Percentiles rank a stretch among this genome's conserved stretches.
These are phyloP conservation scores for Coremacera marginata DNA, from an alignment of 2,888 invertebrate species.

Conservation along the genomic window DNA sequence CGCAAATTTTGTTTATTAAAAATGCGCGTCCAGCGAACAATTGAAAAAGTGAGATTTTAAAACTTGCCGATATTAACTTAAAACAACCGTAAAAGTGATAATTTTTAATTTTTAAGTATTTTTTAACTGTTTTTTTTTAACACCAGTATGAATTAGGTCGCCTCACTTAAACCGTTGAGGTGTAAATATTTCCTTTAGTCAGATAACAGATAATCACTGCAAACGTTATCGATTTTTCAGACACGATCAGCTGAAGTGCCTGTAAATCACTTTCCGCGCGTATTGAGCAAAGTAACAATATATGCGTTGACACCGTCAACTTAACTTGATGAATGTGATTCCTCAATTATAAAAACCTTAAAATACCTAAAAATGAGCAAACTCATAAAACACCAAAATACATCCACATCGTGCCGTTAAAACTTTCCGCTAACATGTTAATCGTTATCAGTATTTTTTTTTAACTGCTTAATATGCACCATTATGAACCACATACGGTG, in stretches of 20 bases:
- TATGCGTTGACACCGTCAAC: neutral
- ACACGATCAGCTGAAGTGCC: neutral
- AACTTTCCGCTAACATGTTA: slow-evolving; percentile 3
- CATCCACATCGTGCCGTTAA: neutral
- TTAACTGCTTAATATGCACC: slow-evolving; percentile 22
- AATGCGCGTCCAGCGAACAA: neutral
- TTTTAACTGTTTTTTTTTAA: neutral
- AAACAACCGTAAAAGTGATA: neutral
- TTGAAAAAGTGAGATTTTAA: neutral
- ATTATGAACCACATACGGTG: slow-evolving; percentile 2
- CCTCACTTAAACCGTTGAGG: too few species aligned
- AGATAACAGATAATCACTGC: too few species aligned
- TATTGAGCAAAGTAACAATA: neutral
- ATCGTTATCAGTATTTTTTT: neutral
- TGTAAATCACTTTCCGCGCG: neutral
- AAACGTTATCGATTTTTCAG: neutral
- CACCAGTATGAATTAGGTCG: neutral
- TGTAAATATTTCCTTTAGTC: too few species aligned
- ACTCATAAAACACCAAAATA: neutral
- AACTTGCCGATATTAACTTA: neutral
- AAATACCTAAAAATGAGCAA: neutral
- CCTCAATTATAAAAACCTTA: neutral
- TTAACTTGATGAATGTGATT: neutral
- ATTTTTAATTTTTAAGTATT: neutral
- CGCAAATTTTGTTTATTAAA: neutral